Evolutionary conservation across 2,797 vertebrate species (phyloP), one percentile per base, ranked within the genome.

Genomic region (Gadopsis bispinosus): DNA sequence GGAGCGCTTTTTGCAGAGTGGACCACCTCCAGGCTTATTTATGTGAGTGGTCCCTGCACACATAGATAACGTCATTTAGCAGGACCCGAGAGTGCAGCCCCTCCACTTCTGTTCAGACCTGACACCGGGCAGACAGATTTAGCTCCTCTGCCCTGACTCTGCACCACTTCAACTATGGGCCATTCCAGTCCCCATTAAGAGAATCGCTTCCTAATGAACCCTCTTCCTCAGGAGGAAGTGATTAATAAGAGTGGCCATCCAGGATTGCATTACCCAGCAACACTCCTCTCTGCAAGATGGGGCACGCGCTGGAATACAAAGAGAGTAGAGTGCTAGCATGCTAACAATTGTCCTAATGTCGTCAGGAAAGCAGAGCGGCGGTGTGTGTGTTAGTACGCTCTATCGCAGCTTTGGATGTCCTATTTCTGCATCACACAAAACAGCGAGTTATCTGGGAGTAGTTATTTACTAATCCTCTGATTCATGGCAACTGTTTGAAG

Each of bases 151-250:
- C 62, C 89, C 90, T 73, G 85, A 83, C 83, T 85, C 79, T 80
- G 84, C 89, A 86, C 83, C 86, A 83, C 89, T 93, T 92, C 91
- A 94, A 91, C 87, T 84, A 73, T 37, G 71, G 84, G 77, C 88
- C 86, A 78, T 88, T 90, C 87, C 79, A 59, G 75, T 80, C 87
- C 90, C 92, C 91, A 93, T 94, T 93, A 92, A 91, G 84, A 88
- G 87, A 93, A 93, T 93, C 81, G 66, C 76, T 90, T 90, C 91
- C 86, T 93, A 93, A 94, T 93, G 92, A 93, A 94, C 92, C 86
- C 77, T 87, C 87, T 86, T 91, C 87, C 84, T 88, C 63, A 39
- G 82, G 84, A 89, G 88, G 83, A 90, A 87, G 89, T 92, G 92
- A 93, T 93, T 91, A 91, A 93, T 93, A 88, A 81, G 73, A 89